Conservation (phyloP, 2,888 invertebrate species). For the Plebejus anna region DNA sequence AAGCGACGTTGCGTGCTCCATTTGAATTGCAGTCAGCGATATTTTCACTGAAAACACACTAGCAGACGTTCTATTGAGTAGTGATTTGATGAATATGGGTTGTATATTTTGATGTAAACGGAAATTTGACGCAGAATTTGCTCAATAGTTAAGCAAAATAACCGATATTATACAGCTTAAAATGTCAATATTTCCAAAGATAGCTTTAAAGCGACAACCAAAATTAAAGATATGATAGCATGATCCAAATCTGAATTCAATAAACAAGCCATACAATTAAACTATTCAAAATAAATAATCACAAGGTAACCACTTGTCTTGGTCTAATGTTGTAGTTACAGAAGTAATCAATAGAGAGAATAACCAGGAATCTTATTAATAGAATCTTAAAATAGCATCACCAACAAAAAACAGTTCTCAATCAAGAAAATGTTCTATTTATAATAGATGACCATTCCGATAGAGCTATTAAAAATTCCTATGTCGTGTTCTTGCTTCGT, state of each 20-base stretch:
- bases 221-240: background rate
- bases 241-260: too few relatives aligned
- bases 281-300: background rate
- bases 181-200: background rate
- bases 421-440: constrained; percentile 2
- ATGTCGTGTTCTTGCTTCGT: constrained; percentile 13
- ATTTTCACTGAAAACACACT: constrained; percentile 10
- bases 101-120: background rate
- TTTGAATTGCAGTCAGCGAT: constrained; percentile 3
- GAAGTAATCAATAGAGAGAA: background rate
- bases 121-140: background rate
- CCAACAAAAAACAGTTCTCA: background rate
- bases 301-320: background rate
- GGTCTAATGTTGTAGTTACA: background rate
- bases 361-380: background rate
- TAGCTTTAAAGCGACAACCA: background rate
- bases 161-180: too few relatives aligned
- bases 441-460: constrained; percentile 12
- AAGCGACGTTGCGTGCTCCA: constrained; percentile 12
- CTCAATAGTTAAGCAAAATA: background rate
- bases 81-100: background rate
- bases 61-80: background rate
- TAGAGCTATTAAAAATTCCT: constrained; percentile 28
- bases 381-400: background rate
- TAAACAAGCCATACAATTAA: too few relatives aligned